A percentile compares a stretch with the other conserved stretches of the same genome.
phyloP scores from a whole-genome alignment of 2,797 vertebrate species.

The Oceanodroma leucorhoa region DNA sequence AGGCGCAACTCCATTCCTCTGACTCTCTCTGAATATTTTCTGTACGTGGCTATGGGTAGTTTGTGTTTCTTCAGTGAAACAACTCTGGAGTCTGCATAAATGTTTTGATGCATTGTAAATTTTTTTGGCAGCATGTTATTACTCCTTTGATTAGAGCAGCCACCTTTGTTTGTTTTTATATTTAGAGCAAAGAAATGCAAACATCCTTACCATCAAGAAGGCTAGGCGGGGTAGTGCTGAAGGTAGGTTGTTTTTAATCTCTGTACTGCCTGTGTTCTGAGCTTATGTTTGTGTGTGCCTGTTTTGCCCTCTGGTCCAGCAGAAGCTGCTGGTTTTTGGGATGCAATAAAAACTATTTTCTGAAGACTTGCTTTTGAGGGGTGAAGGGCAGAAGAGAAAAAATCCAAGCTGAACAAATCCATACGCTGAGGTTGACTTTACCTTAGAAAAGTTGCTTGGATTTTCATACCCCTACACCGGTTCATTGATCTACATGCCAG shows the following conservation, averaged over 20 bases:
- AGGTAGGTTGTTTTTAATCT: slow-evolving; percentile 14
- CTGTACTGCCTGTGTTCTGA: neutral
- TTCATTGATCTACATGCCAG: slow-evolving; percentile 38
- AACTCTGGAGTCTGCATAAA: neutral
- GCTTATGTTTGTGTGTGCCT: neutral
- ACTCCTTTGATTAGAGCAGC: slow-evolving; percentile 16
- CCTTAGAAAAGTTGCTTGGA: neutral
- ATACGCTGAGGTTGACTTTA: neutral
- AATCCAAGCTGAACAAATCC: neutral
- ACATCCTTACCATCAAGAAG: slow-evolving; percentile 7
- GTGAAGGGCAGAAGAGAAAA: neutral
- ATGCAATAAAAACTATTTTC: neutral
- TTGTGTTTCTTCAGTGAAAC: neutral
- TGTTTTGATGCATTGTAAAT: neutral
- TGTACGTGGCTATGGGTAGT: neutral
- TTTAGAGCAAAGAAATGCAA: slow-evolving; percentile 34
- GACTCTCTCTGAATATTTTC: neutral
- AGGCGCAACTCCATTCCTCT: neutral
- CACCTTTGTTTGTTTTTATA: neutral
- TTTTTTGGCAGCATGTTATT: neutral
- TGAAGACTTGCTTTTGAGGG: neutral
- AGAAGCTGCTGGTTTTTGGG: neutral
- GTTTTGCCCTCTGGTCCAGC: neutral
- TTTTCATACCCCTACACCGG: neutral
- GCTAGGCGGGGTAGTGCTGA: neutral